Percentiles rank a stretch among this genome's conserved stretches.
Conservation (phyloP, 2,113 vertebrate species). For the Ceyx cyanopectus region DNA sequence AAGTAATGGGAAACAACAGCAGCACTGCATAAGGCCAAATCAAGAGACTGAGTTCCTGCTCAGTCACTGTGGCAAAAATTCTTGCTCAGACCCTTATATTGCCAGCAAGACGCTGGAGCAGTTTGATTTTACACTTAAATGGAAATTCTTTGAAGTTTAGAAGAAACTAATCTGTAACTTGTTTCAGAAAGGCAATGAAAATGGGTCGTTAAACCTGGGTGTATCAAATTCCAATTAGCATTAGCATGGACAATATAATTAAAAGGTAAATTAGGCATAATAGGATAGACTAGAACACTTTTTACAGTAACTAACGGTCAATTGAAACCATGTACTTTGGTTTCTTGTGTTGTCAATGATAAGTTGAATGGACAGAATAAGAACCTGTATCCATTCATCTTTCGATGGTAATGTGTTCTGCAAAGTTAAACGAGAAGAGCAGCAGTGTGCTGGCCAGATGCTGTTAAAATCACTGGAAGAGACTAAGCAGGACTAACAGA, state of each 20-base stretch:
- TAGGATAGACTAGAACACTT: constrained; percentile 48
- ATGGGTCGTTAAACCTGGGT: constrained; percentile 65
- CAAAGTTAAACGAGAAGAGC: constrained; percentile 22
- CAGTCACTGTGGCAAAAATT: constrained; percentile 42
- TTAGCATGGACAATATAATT: constrained; percentile 74
- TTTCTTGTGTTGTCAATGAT: constrained; percentile 58
- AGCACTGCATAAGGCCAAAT: background rate
- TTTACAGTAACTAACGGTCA: constrained; percentile 71
- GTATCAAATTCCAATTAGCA: constrained; percentile 73
- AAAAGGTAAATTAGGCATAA: constrained; percentile 75
- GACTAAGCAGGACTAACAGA: background rate
- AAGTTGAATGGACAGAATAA: constrained; percentile 58
- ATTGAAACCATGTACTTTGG: constrained; percentile 63
- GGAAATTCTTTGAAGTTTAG: constrained; percentile 70
- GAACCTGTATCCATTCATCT: constrained; percentile 40
- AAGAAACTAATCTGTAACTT: constrained; percentile 72
- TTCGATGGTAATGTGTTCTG: constrained; percentile 44
- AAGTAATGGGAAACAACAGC: constrained; percentile 38
- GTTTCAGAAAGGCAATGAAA: constrained; percentile 67
- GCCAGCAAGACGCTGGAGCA: constrained; percentile 46
- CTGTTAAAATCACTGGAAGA: background rate
- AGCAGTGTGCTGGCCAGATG: background rate
- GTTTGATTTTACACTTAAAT: constrained; percentile 70
- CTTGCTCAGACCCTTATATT: constrained; percentile 35
- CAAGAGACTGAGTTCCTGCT: constrained; percentile 31